A percentile compares a stretch with the other conserved stretches of the same genome.
Evolutionary conservation across 2,888 invertebrate species (phyloP).

Genomic region (Tinea pellionella): DNA sequence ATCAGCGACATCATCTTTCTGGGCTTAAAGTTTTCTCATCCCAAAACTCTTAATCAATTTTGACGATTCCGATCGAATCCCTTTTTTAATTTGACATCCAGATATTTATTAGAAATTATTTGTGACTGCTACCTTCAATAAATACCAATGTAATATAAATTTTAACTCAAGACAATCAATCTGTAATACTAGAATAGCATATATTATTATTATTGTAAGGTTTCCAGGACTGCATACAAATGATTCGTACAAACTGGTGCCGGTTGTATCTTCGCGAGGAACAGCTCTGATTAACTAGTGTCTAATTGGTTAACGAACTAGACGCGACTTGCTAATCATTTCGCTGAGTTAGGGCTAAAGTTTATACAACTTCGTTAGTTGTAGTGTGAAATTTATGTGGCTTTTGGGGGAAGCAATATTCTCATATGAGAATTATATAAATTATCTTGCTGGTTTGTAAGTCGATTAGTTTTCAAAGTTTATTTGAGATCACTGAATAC

Average conservation of each 20-base stretch:
- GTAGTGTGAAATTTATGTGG: slow-evolving; percentile 8
- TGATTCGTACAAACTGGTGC: neutral
- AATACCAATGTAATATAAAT: no score
- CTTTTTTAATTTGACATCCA: no score
- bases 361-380: slow-evolving; percentile 3
- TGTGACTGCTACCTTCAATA: no score
- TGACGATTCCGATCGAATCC: no score
- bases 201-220: neutral
- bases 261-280: neutral
- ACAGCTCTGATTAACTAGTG: slow-evolving; percentile 8
- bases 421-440: neutral
- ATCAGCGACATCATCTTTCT: no score
- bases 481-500: neutral
- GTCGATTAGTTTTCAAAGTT: neutral
- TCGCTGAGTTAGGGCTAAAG: slow-evolving; percentile 5
- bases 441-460: neutral
- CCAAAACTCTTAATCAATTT: no score
- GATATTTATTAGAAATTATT: no score
- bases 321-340: slow-evolving; percentile 10
- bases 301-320: slow-evolving; percentile 11
- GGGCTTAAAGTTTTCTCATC: no score
- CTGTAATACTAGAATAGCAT: neutral
- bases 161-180: neutral
- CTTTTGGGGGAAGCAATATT: neutral
- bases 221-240: neutral